phyloP scores from a whole-genome alignment of 2,113 vertebrate species.

The Alexandromys fortis region DNA sequence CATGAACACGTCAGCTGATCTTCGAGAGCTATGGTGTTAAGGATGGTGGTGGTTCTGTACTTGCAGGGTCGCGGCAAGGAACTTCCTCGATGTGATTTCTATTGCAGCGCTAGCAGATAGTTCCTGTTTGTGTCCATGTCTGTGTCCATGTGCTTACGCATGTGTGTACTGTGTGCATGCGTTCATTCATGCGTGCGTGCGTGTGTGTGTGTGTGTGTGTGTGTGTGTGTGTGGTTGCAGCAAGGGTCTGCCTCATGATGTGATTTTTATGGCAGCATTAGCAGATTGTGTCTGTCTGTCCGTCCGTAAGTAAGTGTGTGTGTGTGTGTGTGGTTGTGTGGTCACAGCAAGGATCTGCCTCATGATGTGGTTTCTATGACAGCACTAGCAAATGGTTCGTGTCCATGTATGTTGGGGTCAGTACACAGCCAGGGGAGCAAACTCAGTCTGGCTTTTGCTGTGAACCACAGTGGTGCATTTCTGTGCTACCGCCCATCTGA shows the following conservation, averaged over 20 bases:
- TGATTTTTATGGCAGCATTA: too few species aligned
- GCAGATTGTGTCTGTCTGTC: too few species aligned
- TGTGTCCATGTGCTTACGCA: too few species aligned
- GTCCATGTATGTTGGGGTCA: not conserved
- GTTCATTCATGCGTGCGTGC: too few species aligned
- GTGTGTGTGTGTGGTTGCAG: too few species aligned
- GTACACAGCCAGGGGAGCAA: not conserved
- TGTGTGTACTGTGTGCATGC: too few species aligned
- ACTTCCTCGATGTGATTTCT: not conserved
- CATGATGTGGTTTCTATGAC: not conserved
- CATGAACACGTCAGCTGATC: not conserved
- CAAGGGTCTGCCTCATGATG: too few species aligned
- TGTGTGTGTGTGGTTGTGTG: too few species aligned
- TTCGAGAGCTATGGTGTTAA: not conserved
- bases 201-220: too few species aligned
- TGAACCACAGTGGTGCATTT: not conserved
- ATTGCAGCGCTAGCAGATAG: not conserved
- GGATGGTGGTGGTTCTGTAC: not conserved
- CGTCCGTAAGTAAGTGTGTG: too few species aligned
- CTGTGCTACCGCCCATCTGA: not conserved
- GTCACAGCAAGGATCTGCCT: not conserved
- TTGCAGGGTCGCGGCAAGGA: not conserved
- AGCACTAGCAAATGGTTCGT: not conserved
- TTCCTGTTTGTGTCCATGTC: not conserved
- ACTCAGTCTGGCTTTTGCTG: not conserved